Percentiles rank a stretch among this genome's conserved stretches.
phyloP scores from a whole-genome alignment of 2,113 vertebrate species.

The Cebidichthys violaceus region DNA sequence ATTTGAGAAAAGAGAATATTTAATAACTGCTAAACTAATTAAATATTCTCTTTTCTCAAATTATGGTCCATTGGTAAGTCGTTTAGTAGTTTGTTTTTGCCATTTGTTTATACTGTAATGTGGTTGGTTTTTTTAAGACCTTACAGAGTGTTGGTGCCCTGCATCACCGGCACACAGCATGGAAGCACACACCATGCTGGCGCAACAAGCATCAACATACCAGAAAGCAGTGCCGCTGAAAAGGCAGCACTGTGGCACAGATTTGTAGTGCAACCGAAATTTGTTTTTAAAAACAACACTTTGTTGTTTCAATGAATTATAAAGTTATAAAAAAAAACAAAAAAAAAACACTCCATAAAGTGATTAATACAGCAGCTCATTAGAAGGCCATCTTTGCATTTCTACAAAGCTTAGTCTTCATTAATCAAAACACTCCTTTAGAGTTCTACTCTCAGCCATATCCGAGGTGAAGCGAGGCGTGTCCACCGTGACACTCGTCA shows the following conservation, averaged over 20 bases:
- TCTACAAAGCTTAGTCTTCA: background rate
- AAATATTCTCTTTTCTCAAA: too few species aligned
- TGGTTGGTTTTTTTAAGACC: background rate
- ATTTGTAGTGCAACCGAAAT: background rate
- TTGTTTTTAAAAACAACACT: constrained; percentile 2
- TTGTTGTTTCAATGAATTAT: background rate
- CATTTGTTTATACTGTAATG: background rate
- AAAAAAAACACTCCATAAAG: background rate
- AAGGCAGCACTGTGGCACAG: background rate
- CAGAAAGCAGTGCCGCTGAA: constrained; percentile 8
- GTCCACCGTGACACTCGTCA: constrained; percentile 9
- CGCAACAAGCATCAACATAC: constrained; percentile 10
- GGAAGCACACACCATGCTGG: constrained; percentile 21
- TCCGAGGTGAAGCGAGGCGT: background rate
- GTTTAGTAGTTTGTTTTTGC: background rate
- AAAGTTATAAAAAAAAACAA: constrained; percentile 3
- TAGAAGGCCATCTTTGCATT: background rate
- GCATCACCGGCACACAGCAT: constrained; percentile 7
- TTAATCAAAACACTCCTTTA: constrained; percentile 25
- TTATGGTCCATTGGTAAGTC: background rate
- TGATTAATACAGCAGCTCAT: background rate
- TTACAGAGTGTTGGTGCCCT: background rate
- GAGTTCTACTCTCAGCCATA: background rate
- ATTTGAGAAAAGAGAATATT: background rate
- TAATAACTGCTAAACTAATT: background rate